Evolutionary conservation across 2,888 invertebrate species (phyloP).

Genomic region (Aricia artaxerxes): DNA sequence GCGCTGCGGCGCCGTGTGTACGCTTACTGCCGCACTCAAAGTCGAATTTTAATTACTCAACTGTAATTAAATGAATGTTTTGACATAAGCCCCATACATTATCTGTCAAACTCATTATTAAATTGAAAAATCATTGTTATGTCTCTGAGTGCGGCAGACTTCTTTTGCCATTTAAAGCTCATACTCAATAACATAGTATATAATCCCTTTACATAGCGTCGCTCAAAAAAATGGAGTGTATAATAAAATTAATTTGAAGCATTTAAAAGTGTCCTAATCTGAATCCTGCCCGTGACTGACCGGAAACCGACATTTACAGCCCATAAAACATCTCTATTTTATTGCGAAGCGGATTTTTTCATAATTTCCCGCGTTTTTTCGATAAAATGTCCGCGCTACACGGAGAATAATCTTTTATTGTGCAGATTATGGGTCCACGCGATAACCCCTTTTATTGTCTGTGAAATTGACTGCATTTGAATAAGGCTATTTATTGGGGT

Average conservation of each 20-base stretch:
- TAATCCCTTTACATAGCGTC: too few species aligned
- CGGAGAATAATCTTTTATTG: neutral
- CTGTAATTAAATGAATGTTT: too few species aligned
- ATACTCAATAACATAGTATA: too few species aligned
- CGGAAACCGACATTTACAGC: constrained; percentile 1
- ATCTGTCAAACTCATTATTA: too few species aligned
- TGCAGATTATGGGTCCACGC: neutral
- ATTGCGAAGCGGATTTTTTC: neutral
- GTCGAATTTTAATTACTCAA: too few species aligned
- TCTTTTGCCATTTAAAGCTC: too few species aligned
- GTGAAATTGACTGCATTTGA: constrained; percentile 16
- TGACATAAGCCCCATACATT: too few species aligned
- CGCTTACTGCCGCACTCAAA: too few species aligned
- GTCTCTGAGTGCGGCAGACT: too few species aligned
- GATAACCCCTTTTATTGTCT: constrained; percentile 14
- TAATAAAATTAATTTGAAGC: neutral
- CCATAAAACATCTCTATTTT: constrained; percentile 9
- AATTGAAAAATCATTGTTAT: too few species aligned
- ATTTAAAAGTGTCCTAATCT: neutral
- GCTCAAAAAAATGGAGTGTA: too few species aligned
- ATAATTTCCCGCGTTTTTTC: constrained; percentile 18
- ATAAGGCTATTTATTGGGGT: neutral
- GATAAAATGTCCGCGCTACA: neutral
- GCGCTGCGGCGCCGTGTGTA: too few species aligned
- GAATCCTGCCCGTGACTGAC: neutral